phyloP scores from a whole-genome alignment of 2,888 invertebrate genomes.

The Ennomos fuscantarius region DNA sequence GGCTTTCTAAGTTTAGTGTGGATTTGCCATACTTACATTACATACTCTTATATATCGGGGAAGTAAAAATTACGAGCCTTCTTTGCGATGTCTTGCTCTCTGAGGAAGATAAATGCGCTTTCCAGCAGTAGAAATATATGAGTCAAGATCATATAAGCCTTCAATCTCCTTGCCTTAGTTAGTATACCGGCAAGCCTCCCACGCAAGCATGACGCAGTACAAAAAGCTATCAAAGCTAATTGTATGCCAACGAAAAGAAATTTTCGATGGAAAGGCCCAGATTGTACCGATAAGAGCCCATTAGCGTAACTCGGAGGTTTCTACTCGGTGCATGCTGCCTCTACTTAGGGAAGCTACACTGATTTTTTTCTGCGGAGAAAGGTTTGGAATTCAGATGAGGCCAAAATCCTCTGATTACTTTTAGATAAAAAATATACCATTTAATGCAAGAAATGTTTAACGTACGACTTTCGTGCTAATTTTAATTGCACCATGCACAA shows the following conservation, averaged over 20 bases:
- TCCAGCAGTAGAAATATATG: too few species aligned
- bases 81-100: too few species aligned
- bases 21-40: not conserved
- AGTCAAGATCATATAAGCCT: not conserved
- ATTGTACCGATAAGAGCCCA: conserved; percentile 73
- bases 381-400: too few species aligned
- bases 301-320: conserved; percentile 73
- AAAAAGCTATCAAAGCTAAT: conserved; percentile 80
- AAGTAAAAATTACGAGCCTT: too few species aligned
- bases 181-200: conserved; percentile 14
- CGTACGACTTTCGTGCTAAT: too few species aligned
- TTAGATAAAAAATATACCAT: too few species aligned
- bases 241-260: conserved; percentile 79
- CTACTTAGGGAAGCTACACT: conserved; percentile 3
- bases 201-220: conserved; percentile 71
- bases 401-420: too few species aligned
- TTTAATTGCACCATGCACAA: too few species aligned
- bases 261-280: conserved; percentile 68
- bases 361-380: too few species aligned
- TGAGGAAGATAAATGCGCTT: too few species aligned
- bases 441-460: too few species aligned
- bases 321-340: conserved; percentile 60
- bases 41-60: not conserved
- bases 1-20: too few species aligned
- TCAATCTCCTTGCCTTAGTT: conserved; percentile 6